Evolutionary conservation across 1,140 invertebrate species (phyloP).

Genomic region (Eumaeus atala): DNA sequence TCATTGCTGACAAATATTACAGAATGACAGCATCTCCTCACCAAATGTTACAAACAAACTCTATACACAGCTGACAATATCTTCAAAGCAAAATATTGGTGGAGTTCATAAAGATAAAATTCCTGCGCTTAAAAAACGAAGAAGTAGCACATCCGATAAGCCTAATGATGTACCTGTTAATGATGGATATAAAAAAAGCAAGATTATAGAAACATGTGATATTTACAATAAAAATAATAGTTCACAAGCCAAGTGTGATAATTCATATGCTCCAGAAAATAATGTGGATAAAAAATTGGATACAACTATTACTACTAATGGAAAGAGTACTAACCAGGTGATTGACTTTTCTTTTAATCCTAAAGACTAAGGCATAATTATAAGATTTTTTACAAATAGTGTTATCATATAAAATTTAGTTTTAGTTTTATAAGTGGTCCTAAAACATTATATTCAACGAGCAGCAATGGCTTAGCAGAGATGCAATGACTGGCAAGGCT

Average conservation of each 20-base stretch:
- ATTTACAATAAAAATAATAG: slow-evolving; percentile 51
- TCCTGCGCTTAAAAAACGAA: slow-evolving; percentile 56
- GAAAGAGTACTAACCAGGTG: slow-evolving; percentile 50
- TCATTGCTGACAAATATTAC: slow-evolving; percentile 25
- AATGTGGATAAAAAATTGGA: slow-evolving; percentile 53
- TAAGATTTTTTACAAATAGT: no score
- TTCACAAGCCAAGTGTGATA: slow-evolving; percentile 42
- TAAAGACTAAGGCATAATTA: no score
- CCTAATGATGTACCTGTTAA: slow-evolving; percentile 48
- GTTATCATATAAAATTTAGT: no score
- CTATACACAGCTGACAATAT: slow-evolving; percentile 65
- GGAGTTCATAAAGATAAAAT: slow-evolving; percentile 52
- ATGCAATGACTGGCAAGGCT: no score
- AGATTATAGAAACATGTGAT: slow-evolving; percentile 55
- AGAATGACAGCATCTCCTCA: slow-evolving; percentile 59
- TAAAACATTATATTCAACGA: no score
- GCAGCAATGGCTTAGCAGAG: no score
- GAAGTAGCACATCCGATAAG: slow-evolving; percentile 65
- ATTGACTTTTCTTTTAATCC: slow-evolving; percentile 7
- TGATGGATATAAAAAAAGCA: slow-evolving; percentile 51
- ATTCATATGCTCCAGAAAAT: slow-evolving; percentile 42
- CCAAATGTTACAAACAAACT: slow-evolving; percentile 60
- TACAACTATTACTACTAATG: slow-evolving; percentile 42
- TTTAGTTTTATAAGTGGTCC: no score
- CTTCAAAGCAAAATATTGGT: slow-evolving; percentile 48